A percentile compares a stretch with the other conserved stretches of the same genome.
These are phyloP conservation scores for Drosophila anomelani DNA, from an alignment of 2,888 invertebrate species.

Conservation along the genomic window DNA sequence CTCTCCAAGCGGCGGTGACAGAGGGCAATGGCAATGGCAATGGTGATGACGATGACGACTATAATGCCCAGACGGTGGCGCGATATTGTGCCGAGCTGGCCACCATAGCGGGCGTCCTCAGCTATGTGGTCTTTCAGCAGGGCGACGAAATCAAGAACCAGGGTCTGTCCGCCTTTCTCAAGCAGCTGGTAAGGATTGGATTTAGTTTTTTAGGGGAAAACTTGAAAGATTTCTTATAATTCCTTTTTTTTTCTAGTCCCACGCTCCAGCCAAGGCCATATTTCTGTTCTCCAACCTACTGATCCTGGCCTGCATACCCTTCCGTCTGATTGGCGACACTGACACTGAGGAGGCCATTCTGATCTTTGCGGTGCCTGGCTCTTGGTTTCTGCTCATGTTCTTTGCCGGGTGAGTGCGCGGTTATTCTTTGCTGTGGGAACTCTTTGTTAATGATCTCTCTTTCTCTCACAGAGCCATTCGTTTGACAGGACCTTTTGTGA, in stretches of 20 bases:
- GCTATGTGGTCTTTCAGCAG: constrained; percentile 95
- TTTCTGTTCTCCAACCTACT: constrained; percentile 96
- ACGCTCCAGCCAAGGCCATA: constrained; percentile 97
- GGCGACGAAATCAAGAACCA: constrained; percentile 98
- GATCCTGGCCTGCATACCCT: constrained; percentile 95
- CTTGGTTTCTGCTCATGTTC: constrained; percentile 99
- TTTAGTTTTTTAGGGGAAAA: no score
- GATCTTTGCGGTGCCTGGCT: constrained; percentile 96
- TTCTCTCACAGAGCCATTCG: constrained; percentile 91
- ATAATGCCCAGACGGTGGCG: constrained; percentile 85
- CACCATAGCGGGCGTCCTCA: constrained; percentile 93
- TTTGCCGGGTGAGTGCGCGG: constrained; percentile 94
- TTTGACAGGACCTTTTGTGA: constrained; percentile 98
- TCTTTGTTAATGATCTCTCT: no score
- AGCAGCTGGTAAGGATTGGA: constrained; percentile 90
- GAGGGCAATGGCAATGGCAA: constrained; percentile 2
- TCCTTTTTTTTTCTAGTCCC: constrained; percentile 87
- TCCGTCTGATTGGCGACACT: constrained; percentile 90
- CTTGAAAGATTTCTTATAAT: not conserved
- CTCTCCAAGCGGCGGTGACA: constrained; percentile 20
- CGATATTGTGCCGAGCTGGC: constrained; percentile 93
- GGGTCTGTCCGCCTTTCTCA: constrained; percentile 94
- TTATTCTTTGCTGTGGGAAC: constrained; percentile 85
- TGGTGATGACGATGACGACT: constrained; percentile 57
- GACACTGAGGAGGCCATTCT: constrained; percentile 96